Conservation (phyloP, 2,113 vertebrate species). For the Xenotilapia flavipinnis region DNA sequence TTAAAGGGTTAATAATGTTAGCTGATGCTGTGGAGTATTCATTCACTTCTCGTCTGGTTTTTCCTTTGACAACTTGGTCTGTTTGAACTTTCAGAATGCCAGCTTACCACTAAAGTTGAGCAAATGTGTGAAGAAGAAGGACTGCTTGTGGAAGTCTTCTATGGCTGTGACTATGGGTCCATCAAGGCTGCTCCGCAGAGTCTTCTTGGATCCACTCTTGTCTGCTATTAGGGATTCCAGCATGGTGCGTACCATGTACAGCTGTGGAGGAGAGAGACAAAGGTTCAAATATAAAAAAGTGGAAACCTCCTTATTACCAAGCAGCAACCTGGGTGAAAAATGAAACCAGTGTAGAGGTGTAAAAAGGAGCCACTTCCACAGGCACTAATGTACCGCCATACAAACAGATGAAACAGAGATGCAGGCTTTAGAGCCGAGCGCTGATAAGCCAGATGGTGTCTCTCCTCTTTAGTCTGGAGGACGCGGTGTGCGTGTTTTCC, state of each 20-base stretch:
- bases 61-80: neutral
- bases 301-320: neutral
- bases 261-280: constrained; percentile 60
- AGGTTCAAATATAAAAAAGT: neutral
- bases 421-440: accelerated
- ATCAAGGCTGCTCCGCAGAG: constrained; percentile 91
- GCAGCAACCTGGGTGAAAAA: neutral
- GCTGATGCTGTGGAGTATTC: neutral
- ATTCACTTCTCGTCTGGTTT: neutral
- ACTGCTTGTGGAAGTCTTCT: constrained; percentile 98
- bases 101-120: constrained; percentile 96
- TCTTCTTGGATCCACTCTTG: constrained; percentile 98
- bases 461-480: neutral
- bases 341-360: neutral
- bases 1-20: neutral
- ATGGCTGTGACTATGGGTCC: constrained; percentile 95
- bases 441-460: neutral
- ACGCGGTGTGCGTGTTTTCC: neutral
- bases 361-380: neutral
- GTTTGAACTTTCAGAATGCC: neutral
- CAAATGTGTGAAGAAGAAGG: constrained; percentile 97
- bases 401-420: neutral
- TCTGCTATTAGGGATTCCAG: constrained; percentile 96
- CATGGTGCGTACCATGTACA: constrained; percentile 99
- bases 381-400: neutral